These are phyloP conservation scores for Dicentrarchus labrax DNA, from an alignment of 2,113 vertebrate genomes.

Conservation along the genomic window DNA sequence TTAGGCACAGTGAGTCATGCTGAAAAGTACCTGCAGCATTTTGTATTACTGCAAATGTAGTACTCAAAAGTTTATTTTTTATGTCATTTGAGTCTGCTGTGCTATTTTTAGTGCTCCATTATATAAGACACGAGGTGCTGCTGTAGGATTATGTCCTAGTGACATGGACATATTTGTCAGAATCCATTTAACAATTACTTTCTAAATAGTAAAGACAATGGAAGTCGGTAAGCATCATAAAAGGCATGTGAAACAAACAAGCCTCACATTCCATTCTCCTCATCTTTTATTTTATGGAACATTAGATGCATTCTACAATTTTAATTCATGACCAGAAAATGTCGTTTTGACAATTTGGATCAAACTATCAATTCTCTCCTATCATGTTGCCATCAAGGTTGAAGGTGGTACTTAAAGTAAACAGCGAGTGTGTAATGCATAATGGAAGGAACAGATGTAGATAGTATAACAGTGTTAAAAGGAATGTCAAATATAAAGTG, in stretches of 20 bases:
- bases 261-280: neutral
- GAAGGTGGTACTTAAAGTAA: slow-evolving; percentile 1
- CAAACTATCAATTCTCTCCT: neutral
- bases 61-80: slow-evolving; percentile 42
- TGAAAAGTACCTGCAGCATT: slow-evolving; percentile 63
- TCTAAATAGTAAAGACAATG: neutral
- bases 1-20: slow-evolving; percentile 63
- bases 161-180: slow-evolving; percentile 45
- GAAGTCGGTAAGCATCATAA: neutral
- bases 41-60: slow-evolving; percentile 49
- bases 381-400: neutral
- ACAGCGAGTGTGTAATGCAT: neutral
- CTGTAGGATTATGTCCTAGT: slow-evolving; percentile 43
- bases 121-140: slow-evolving; percentile 62
- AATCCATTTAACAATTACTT: slow-evolving; percentile 33
- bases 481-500: slow-evolving; percentile 35
- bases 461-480: slow-evolving; percentile 37
- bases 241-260: neutral
- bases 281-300: neutral
- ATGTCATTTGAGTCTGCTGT: slow-evolving; percentile 41
- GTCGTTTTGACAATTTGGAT: neutral
- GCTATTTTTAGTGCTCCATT: slow-evolving; percentile 63
- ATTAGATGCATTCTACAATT: neutral
- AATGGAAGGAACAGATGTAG: neutral
- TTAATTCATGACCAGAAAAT: slow-evolving; percentile 23